These are phyloP conservation scores for Diglossa brunneiventris DNA, from an alignment of 2,113 vertebrate genomes.

Conservation along the genomic window DNA sequence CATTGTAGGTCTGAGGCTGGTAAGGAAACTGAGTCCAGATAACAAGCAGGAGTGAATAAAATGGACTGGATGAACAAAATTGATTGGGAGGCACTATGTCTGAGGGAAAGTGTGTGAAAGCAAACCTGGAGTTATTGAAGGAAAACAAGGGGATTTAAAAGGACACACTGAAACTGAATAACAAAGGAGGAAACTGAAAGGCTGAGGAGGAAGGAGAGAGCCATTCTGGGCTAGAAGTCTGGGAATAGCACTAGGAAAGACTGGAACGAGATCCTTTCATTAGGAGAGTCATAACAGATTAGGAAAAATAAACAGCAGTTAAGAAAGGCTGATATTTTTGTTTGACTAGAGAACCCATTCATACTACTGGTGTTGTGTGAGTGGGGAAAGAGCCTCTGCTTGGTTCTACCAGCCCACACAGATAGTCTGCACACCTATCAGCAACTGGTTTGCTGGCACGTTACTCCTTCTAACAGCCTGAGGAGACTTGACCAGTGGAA, in stretches of 20 bases:
- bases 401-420: neutral
- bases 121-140: neutral
- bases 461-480: neutral
- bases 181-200: neutral
- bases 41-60: neutral
- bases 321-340: neutral
- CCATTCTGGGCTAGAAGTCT: neutral
- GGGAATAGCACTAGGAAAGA: neutral
- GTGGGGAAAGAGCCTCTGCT: neutral
- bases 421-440: neutral
- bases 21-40: neutral
- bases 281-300: neutral
- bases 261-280: neutral
- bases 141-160: neutral
- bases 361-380: neutral
- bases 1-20: accelerated
- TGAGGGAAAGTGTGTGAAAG: neutral
- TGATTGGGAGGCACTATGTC: accelerated
- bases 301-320: neutral
- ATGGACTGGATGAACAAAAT: neutral
- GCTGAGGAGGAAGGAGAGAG: neutral
- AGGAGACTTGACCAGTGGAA: neutral
- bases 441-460: neutral
- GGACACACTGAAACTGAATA: neutral
- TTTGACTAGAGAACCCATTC: neutral